phyloP scores from a whole-genome alignment of 2,797 vertebrate species.

The Vireo griseus region DNA sequence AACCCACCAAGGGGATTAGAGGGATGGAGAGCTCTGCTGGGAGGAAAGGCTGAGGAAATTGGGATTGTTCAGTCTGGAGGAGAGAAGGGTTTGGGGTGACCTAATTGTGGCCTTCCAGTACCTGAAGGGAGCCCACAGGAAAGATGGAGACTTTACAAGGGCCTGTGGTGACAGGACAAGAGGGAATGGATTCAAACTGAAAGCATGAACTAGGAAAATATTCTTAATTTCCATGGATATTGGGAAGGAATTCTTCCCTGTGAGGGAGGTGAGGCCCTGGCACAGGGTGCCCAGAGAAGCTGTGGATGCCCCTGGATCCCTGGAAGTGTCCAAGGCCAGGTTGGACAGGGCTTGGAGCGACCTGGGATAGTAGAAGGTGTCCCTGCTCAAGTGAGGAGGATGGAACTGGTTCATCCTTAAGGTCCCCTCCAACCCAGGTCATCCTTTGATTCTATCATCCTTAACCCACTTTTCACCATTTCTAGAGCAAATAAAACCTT shows the following conservation, averaged over 20 bases:
- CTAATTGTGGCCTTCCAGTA: rapidly evolving
- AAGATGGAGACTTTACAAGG: neutral
- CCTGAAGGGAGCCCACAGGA: neutral
- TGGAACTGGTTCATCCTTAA: neutral
- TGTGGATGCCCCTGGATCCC: neutral
- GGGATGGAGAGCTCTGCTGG: neutral
- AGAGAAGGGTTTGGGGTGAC: neutral
- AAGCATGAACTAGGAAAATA: too few relatives aligned
- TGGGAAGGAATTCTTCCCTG: rapidly evolving
- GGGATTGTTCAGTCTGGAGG: neutral
- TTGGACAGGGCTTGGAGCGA: rapidly evolving
- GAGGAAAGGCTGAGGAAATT: neutral
- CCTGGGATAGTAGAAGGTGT: rapidly evolving
- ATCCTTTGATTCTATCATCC: neutral
- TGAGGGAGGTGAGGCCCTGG: rapidly evolving
- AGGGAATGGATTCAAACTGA: neutral
- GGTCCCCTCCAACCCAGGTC: rapidly evolving
- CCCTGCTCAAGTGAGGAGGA: rapidly evolving
- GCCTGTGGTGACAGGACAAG: neutral
- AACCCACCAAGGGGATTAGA: neutral
- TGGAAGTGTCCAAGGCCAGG: neutral
- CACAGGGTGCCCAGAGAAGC: neutral
- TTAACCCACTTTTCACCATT: neutral
- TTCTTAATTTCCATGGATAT: too few relatives aligned
- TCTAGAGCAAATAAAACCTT: neutral